Evolutionary conservation across 2,888 invertebrate species (phyloP).

Genomic region (Microctonus aethiopoides): DNA sequence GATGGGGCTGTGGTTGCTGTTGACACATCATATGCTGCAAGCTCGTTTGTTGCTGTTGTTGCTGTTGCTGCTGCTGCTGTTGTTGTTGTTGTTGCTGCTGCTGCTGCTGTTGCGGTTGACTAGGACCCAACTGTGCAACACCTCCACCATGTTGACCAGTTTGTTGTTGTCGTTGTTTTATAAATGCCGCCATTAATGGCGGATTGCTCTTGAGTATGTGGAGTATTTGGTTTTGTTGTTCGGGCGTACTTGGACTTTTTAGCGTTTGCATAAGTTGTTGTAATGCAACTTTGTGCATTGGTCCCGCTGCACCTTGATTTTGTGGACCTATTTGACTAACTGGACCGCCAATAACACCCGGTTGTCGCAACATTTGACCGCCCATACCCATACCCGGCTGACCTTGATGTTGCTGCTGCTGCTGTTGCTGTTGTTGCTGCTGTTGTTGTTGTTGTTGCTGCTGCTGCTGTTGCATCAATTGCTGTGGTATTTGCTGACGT

Average conservation of each 20-base stretch:
- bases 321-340: conserved; percentile 68
- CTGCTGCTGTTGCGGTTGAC: conserved; percentile 64
- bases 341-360: conserved; percentile 61
- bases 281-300: conserved; percentile 75
- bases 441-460: conserved; percentile 66
- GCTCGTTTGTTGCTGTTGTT: conserved; percentile 62
- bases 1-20: conserved; percentile 61
- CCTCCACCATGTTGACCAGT: conserved; percentile 60
- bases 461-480: conserved; percentile 68
- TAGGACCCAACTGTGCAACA: conserved; percentile 58
- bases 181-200: conserved; percentile 94
- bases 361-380: conserved; percentile 61
- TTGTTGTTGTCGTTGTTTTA: conserved; percentile 80
- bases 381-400: conserved; percentile 60
- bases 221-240: conserved; percentile 91
- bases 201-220: conserved; percentile 94
- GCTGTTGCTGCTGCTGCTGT: conserved; percentile 66
- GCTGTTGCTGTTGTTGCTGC: conserved; percentile 62
- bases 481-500: conserved; percentile 64
- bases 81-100: conserved; percentile 62
- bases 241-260: conserved; percentile 88
- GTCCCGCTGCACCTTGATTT: conserved; percentile 66
- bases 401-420: conserved; percentile 66
- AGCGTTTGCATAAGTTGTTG: conserved; percentile 87
- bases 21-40: conserved; percentile 65